These are phyloP conservation scores for Thereva unica DNA, from an alignment of 2,888 invertebrate genomes.

Conservation along the genomic window DNA sequence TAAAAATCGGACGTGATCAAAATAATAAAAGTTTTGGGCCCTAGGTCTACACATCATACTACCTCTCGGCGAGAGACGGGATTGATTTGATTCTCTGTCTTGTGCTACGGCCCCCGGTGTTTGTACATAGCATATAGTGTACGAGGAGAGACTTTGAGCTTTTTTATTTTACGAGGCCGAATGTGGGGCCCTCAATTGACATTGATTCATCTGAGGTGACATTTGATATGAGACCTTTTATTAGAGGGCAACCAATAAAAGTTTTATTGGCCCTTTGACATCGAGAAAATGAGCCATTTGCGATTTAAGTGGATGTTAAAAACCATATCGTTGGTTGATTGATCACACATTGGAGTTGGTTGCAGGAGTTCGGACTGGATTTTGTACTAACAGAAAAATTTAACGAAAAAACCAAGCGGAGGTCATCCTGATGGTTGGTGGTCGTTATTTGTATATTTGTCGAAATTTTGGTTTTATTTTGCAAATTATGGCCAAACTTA, in stretches of 20 bases:
- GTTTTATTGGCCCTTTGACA: conserved; percentile 12
- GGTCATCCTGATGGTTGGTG: no score
- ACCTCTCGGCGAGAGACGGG: conserved; percentile 1
- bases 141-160: background rate
- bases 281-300: conserved; percentile 16
- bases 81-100: background rate
- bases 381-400: no score
- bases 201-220: conserved; percentile 1
- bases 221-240: conserved; percentile 14
- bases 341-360: background rate
- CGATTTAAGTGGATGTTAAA: conserved; percentile 18
- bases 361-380: no score
- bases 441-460: no score
- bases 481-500: no score
- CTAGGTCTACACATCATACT: background rate
- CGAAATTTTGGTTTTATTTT: no score
- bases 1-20: conserved; percentile 21
- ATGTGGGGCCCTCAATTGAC: background rate
- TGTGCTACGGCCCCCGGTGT: no score
- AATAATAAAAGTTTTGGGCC: conserved; percentile 3
- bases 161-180: background rate
- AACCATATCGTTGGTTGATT: conserved; percentile 21
- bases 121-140: no score
- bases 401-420: no score
- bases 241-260: conserved; percentile 14